Evolutionary conservation across 2,888 invertebrate species (phyloP), one percentile per base, ranked within the genome.

Genomic region (Cantharis rufa): DNA sequence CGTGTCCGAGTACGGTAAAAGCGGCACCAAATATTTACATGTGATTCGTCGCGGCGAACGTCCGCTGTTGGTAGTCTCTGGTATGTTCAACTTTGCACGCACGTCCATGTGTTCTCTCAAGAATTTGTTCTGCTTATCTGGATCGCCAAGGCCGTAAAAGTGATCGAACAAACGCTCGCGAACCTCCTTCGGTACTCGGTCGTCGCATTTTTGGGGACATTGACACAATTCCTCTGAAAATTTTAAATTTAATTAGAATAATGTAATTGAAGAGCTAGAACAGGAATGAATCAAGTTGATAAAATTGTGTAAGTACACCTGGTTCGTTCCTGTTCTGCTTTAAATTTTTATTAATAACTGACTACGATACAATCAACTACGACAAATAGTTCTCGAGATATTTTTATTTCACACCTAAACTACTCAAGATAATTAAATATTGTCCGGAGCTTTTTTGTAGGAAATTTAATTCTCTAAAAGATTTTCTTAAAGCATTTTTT

Each of bases 181-280:
- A 61, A 88, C 86, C 79, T 89, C 89, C 74, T 84, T 80, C 32
- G 89, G 88, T 79, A 90, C 88, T 80, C 89, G 86, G 75, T 89
- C 88, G 81, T 89, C 89, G 84, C 90, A 90, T 86, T 89, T 89
- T 86, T 90, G 90, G 11, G 90, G 90, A 82, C 90, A 90, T 79
- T 89, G 88, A 83, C 90, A 90, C 64, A 90, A 83, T 78, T 89
- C 88, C 61, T 89, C 90, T 89, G 87, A 75, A 86, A 88, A 80
- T 74, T 82, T 82, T 74, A 82, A 78, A 64, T 15, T 13, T 7
- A 11, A 48, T 48, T 48, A 48, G 32, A 2, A 28, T 27, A 27
- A 21, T 21, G 18, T 18, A n/a, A n/a, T n/a, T n/a, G 18, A 18
- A 3, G 18, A 3, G 18, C 18, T 18, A 21, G 21, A 21, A 21